Percentiles rank a stretch among this genome's conserved stretches.
phyloP scores from a whole-genome alignment of 92 coral and sea anemone species.

The Parazoanthus atlanticus region DNA sequence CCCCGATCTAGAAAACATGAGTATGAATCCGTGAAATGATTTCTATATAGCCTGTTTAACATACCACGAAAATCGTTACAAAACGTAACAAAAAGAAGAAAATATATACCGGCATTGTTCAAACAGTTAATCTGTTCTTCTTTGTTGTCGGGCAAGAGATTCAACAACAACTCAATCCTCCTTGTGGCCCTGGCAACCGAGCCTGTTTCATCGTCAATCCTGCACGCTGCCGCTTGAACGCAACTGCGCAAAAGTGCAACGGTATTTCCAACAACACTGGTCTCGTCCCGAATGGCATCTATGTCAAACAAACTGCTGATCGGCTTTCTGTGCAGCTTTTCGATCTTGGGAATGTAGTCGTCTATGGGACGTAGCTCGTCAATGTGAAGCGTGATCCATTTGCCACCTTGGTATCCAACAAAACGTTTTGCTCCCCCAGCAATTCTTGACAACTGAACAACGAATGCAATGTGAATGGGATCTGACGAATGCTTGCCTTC shows the following conservation, averaged over 20 bases:
- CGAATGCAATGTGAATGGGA: conserved; percentile 58
- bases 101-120: neutral
- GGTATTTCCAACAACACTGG: conserved; percentile 5
- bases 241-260: conserved; percentile 54
- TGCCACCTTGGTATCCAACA: conserved; percentile 75
- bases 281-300: neutral
- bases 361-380: conserved; percentile 72
- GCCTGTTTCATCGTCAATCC: conserved; percentile 68
- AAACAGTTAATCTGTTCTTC: conserved; percentile 15
- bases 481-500: conserved; percentile 21
- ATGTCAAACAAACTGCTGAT: conserved; percentile 61
- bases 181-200: conserved; percentile 63
- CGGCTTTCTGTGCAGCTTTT: conserved; percentile 55
- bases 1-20: too few species aligned
- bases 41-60: neutral
- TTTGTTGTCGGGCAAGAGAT: conserved; percentile 62
- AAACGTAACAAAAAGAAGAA: neutral
- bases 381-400: conserved; percentile 73
- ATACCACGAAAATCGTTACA: too few species aligned
- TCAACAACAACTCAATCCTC: conserved; percentile 70
- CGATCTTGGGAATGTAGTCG: conserved; percentile 61
- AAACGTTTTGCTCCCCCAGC: conserved; percentile 67
- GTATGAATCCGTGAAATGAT: neutral
- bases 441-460: conserved; percentile 72
- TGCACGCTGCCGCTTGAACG: conserved; percentile 76